Evolutionary conservation across 2,888 invertebrate species (phyloP), one percentile per base, ranked within the genome.

Genomic region (Dynastes maya): DNA sequence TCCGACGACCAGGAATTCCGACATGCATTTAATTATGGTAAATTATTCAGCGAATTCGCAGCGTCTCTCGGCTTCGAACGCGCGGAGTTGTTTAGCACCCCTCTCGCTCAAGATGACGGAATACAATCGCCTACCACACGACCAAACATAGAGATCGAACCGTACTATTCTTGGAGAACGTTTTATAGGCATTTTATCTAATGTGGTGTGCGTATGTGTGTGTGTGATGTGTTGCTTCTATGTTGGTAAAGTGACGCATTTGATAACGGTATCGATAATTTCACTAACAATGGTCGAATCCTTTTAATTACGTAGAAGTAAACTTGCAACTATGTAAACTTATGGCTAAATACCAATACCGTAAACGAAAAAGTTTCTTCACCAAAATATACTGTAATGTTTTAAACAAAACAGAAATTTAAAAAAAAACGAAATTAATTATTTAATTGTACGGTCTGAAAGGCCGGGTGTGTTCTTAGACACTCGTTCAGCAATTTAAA

Each of bases 21-120:
- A 55, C 22, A 55, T 55, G 55, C 55, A 22, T 55, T 55, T 55
- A 55, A 55, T 55, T 55, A 55, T 55, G 55, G 55, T 27, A 55
- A 55, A 55, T 55, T 55, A 55, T 55, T 16, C 55, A 27, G 27
- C 22, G 55, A 16, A 55, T 55, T 55, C 22, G 55, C n/a, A 5
- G 45, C 22, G 55, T 55, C 22, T 45, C 16, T 55, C 55, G 9
- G 9, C 16, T 45, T 22, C 55, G 55, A 55, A 22, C 55, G 22
- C 55, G 22, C 55, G 16, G 22, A 55, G 55, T 55, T 55, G 16
- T 55, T 55, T 55, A 55, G 22, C 55, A 55, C 22, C 55, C 55
- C 55, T 55, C 45, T 45, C 45, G 45, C 11, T 45, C 55, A 9
- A 16, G 55, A 55, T 55, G 16, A 16, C 22, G 22, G 55, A 55